A percentile compares a stretch with the other conserved stretches of the same genome.
Evolutionary conservation across 1,140 invertebrate genomes (phyloP).

Genomic region (Apis dorsata): DNA sequence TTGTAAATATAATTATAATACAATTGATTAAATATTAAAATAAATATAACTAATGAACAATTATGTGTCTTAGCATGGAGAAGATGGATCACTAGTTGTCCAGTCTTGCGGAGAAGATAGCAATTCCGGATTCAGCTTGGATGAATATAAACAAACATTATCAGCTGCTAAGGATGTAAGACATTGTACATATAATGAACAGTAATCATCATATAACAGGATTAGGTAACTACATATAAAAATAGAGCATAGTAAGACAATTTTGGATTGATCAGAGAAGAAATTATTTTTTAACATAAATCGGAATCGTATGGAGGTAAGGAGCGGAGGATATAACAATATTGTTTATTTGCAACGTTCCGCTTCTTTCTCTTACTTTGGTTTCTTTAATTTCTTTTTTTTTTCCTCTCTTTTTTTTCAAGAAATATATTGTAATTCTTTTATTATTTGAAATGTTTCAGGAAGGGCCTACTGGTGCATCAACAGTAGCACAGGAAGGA

Average conservation of each 20-base stretch:
- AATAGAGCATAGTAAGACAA: conserved; percentile 51
- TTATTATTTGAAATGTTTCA: conserved; percentile 43
- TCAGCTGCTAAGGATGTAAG: conserved; percentile 75
- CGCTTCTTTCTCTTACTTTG: conserved; percentile 38
- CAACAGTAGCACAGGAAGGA: conserved; percentile 73
- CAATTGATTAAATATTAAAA: neutral
- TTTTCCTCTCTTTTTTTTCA: too few species aligned
- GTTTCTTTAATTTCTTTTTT: neutral
- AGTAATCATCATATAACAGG: conserved; percentile 48
- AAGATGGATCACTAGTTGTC: conserved; percentile 69
- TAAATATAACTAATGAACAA: neutral
- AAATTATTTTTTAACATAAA: conserved; percentile 30
- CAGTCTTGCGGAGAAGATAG: conserved; percentile 75
- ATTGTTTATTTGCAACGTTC: conserved; percentile 15
- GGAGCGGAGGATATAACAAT: conserved; percentile 26
- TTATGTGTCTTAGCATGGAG: conserved; percentile 59
- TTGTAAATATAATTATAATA: neutral
- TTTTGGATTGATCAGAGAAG: conserved; percentile 24
- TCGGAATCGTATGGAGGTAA: conserved; percentile 42
- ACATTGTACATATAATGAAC: conserved; percentile 62
- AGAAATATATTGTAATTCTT: neutral
- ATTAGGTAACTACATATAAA: conserved; percentile 57
- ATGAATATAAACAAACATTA: conserved; percentile 74
- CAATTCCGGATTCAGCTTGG: conserved; percentile 75
- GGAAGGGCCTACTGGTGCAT: conserved; percentile 64